Conservation (phyloP, 2,888 invertebrate species). For the Aspidiotus rigidus region DNA sequence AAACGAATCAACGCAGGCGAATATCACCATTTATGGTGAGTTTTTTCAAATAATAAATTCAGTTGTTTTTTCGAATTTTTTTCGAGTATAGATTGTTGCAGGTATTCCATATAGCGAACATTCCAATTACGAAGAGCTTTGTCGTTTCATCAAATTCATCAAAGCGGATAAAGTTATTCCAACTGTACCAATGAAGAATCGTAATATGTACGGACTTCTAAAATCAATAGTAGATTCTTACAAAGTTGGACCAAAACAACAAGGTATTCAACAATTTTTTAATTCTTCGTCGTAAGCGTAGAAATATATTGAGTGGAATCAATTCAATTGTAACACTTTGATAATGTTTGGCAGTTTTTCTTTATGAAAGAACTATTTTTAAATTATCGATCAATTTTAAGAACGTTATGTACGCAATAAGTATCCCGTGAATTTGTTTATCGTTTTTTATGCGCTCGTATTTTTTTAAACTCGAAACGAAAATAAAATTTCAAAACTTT, state of each 20-base stretch:
- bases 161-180: conserved; percentile 57
- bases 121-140: conserved; percentile 61
- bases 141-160: conserved; percentile 58
- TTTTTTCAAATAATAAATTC: conserved; percentile 9
- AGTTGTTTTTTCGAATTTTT: background rate
- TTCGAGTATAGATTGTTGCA: background rate
- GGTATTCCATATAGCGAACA: conserved; percentile 54
- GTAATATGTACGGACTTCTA: conserved; percentile 34
- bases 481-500: too few relatives aligned
- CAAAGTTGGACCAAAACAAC: conserved; percentile 22
- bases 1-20: conserved; percentile 41
- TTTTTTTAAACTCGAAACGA: too few relatives aligned
- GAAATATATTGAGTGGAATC: background rate
- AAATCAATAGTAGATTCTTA: conserved; percentile 33
- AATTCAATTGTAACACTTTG: conserved; percentile 6
- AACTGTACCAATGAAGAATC: conserved; percentile 46
- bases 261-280: conserved; percentile 20
- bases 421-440: too few relatives aligned
- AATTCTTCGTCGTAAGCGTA: background rate
- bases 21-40: conserved; percentile 50
- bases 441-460: too few relatives aligned
- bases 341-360: conserved; percentile 21
- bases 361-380: background rate
- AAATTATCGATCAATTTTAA: too few relatives aligned
- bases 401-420: too few relatives aligned